phyloP scores from a whole-genome alignment of 2,797 vertebrate genomes.

The Salmo trutta region DNA sequence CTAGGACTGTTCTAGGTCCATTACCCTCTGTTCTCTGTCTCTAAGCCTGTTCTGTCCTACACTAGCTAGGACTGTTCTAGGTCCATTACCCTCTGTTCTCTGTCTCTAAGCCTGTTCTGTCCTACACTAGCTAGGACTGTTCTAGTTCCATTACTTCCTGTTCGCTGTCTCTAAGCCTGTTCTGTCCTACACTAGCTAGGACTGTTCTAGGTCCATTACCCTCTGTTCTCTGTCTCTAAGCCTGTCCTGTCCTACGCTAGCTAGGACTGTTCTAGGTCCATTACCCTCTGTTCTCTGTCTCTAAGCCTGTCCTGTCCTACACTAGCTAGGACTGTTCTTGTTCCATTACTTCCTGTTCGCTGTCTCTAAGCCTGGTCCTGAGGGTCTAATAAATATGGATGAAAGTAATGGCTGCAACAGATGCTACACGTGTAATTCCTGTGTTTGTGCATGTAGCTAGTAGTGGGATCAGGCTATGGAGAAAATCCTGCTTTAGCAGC shows the following conservation, averaged over 20 bases:
- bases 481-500: neutral
- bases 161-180: too few relatives aligned
- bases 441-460: neutral
- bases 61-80: too few relatives aligned
- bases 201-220: neutral
- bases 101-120: neutral
- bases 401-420: conserved; percentile 3
- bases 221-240: neutral
- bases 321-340: neutral
- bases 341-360: neutral
- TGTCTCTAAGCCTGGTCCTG: neutral
- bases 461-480: neutral
- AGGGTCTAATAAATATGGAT: conserved; percentile 8
- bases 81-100: neutral
- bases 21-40: neutral
- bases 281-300: too few relatives aligned
- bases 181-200: neutral
- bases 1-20: too few relatives aligned
- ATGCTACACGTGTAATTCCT: neutral
- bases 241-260: neutral
- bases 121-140: too few relatives aligned
- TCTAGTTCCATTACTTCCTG: too few relatives aligned
- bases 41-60: neutral
- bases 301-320: neutral
- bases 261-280: too few relatives aligned